These are phyloP conservation scores for Piezodorus guildinii DNA, from an alignment of 1,140 invertebrate genomes.

Conservation along the genomic window DNA sequence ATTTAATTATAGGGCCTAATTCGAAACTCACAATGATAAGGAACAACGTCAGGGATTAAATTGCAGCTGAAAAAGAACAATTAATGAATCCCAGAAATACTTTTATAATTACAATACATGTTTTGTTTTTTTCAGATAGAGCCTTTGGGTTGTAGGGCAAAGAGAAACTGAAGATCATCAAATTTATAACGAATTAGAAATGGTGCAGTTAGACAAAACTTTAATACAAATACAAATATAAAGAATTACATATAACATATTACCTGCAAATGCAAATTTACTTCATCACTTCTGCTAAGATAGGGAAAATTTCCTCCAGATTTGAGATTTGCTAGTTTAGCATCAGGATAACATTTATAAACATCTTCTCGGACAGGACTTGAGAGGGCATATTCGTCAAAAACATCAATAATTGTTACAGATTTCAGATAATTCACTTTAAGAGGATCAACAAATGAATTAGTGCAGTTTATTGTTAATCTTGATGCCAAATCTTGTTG, in stretches of 20 bases:
- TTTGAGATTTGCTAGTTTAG: slow-evolving; percentile 78
- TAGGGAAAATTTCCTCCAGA: slow-evolving; percentile 87
- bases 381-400: slow-evolving; percentile 78
- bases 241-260: neutral
- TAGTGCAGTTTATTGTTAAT: slow-evolving; percentile 75
- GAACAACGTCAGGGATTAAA: too few species aligned
- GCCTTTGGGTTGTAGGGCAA: too few species aligned
- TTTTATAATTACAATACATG: too few species aligned
- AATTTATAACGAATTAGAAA: too few species aligned
- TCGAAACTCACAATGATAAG: too few species aligned
- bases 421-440: slow-evolving; percentile 48
- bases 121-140: too few species aligned
- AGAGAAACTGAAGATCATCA: too few species aligned
- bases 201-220: too few species aligned
- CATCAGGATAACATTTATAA: slow-evolving; percentile 78
- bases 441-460: slow-evolving; percentile 67
- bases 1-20: too few species aligned
- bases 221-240: too few species aligned
- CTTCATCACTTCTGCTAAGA: slow-evolving; percentile 76
- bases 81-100: too few species aligned
- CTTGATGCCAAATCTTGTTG: slow-evolving; percentile 77
- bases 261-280: slow-evolving; percentile 81
- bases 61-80: too few species aligned
- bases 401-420: slow-evolving; percentile 80
- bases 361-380: slow-evolving; percentile 57